These are phyloP conservation scores for Phylloscopus whistleri DNA, from an alignment of 2,113 vertebrate genomes.

Conservation along the genomic window DNA sequence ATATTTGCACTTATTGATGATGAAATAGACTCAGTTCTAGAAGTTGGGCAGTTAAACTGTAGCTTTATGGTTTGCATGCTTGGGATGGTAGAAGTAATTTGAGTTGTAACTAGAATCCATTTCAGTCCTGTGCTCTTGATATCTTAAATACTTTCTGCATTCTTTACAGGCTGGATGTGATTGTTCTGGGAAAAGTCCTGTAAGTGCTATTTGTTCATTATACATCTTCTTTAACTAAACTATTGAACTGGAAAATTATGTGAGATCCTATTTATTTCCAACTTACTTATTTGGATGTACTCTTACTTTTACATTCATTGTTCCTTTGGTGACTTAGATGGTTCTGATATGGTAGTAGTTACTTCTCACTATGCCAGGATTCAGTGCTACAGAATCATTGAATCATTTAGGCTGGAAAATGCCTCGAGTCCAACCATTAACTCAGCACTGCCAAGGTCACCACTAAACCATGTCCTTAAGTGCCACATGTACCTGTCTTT, in stretches of 20 bases:
- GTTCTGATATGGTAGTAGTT: not conserved
- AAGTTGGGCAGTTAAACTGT: not conserved
- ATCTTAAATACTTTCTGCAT: not conserved
- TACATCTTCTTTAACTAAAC: not conserved
- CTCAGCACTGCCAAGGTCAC: not conserved
- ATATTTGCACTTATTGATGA: not conserved
- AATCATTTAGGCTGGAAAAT: not conserved
- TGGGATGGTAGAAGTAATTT: not conserved
- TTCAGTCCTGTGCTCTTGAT: not conserved
- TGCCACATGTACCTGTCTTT: rapidly evolving
- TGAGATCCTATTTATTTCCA: not conserved
- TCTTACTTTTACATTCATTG: not conserved
- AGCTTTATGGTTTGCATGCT: not conserved
- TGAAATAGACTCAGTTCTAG: not conserved
- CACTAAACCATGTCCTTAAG: not conserved
- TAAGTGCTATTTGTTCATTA: constrained; percentile 8
- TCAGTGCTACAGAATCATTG: not conserved
- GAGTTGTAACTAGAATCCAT: not conserved
- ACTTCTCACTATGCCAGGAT: not conserved
- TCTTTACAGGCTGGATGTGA: constrained; percentile 46
- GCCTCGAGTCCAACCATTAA: rapidly evolving
- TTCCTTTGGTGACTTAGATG: not conserved
- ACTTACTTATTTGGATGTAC: not conserved
- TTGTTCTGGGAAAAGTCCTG: constrained; percentile 32
- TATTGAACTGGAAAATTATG: not conserved